Evolutionary conservation across 2,113 vertebrate genomes (phyloP).

Genomic region (Onychorhynchus coronatus): DNA sequence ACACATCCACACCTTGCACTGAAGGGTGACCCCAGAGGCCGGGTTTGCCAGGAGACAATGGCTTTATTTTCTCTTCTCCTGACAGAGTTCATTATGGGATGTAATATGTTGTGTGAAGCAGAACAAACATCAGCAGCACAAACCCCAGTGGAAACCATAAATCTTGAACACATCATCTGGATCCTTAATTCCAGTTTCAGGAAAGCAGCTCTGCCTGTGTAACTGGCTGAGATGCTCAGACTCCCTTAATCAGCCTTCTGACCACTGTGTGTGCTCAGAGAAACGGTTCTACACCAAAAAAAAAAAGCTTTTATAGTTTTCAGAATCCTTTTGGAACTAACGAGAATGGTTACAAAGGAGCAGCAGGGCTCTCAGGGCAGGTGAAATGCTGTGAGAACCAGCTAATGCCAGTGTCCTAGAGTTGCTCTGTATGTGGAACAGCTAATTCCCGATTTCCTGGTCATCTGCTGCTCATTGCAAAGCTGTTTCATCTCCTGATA

Average conservation of each 20-base stretch:
- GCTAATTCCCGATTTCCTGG: background rate
- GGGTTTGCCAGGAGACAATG: background rate
- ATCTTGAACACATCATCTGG: background rate
- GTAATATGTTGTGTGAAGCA: background rate
- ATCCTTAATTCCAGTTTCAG: background rate
- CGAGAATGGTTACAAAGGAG: background rate
- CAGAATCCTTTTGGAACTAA: background rate
- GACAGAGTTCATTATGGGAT: background rate
- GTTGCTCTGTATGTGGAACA: background rate
- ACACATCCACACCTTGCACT: background rate
- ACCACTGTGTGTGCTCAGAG: background rate
- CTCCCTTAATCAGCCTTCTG: background rate
- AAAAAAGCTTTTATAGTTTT: background rate
- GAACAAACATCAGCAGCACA: background rate
- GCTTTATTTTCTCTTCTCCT: background rate
- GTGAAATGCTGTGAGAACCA: background rate
- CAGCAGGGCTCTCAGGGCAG: background rate
- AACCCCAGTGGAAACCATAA: background rate
- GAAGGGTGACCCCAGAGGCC: background rate
- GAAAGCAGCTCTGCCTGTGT: background rate
- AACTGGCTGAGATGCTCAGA: background rate
- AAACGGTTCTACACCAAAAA: background rate
- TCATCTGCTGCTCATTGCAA: background rate
- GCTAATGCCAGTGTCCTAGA: background rate
- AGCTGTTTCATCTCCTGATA: background rate